A percentile compares a stretch with the other conserved stretches of the same genome.
Conservation (phyloP, 2,888 invertebrate genomes). For the Harpalus rubripes region DNA sequence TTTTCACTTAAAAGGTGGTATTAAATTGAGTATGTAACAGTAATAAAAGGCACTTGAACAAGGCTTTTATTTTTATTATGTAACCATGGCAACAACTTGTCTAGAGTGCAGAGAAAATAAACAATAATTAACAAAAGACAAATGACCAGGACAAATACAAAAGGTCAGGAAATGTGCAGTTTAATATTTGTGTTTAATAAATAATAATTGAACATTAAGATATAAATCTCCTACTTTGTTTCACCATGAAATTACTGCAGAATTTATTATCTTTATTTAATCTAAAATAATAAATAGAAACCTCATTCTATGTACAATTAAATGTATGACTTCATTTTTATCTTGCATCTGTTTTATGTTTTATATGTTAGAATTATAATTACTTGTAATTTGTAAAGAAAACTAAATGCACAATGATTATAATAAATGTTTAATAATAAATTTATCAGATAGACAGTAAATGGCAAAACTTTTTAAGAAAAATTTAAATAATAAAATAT, state of each 20-base stretch:
- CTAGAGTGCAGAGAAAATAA: slow-evolving; percentile 5
- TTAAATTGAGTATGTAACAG: slow-evolving; percentile 23
- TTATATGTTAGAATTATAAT: not conserved
- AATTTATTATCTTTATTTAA: slow-evolving; percentile 57
- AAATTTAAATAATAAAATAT: not conserved
- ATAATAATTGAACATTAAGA: slow-evolving; percentile 60
- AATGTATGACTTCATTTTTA: slow-evolving; percentile 23
- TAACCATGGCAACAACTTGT: slow-evolving; percentile 4
- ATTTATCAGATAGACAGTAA: not conserved
- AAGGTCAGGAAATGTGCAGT: slow-evolving; percentile 27
- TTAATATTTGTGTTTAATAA: slow-evolving; percentile 44
- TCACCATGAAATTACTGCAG: slow-evolving; percentile 24
- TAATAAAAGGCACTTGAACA: not conserved
- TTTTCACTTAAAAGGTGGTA: slow-evolving; percentile 12
- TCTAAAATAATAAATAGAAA: slow-evolving; percentile 47
- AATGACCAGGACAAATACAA: slow-evolving; percentile 20
- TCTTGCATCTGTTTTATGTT: not conserved
- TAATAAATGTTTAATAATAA: not conserved
- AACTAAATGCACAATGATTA: not conserved
- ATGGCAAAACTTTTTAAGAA: not conserved
- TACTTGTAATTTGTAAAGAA: slow-evolving; percentile 13
- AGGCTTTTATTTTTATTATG: slow-evolving; percentile 5
- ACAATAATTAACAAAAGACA: slow-evolving; percentile 46
- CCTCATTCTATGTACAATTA: slow-evolving; percentile 14
- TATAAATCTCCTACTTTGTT: slow-evolving; percentile 54